Percentiles rank a stretch among this genome's conserved stretches.
phyloP scores from a whole-genome alignment of 2,888 invertebrate genomes.

The Nomada fabriciana region DNA sequence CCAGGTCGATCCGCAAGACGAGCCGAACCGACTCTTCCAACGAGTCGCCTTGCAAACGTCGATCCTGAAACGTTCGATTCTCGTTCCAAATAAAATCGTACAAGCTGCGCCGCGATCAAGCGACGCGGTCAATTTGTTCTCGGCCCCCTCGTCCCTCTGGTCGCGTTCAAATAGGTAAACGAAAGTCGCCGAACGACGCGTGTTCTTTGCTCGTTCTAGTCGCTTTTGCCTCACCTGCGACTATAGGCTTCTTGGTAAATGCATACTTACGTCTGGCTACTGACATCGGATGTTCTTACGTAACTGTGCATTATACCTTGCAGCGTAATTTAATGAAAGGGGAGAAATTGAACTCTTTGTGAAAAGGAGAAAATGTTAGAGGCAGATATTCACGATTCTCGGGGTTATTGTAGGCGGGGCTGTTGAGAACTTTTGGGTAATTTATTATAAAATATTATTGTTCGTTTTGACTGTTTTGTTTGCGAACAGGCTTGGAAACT shows the following conservation, averaged over 20 bases:
- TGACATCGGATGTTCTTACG: background rate
- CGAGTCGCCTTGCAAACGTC: background rate
- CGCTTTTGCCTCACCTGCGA: conserved; percentile 1
- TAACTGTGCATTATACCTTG: background rate
- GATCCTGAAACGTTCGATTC: conserved; percentile 53
- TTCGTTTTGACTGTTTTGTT: too few relatives aligned
- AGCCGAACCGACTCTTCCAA: background rate
- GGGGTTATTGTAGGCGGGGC: too few relatives aligned
- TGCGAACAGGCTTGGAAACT: too few relatives aligned
- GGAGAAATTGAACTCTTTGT: background rate
- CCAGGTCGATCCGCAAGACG: conserved; percentile 13
- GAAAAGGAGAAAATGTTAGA: background rate
- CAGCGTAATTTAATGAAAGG: background rate
- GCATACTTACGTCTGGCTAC: background rate
- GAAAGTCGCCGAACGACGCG: conserved; percentile 11
- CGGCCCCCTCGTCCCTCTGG: background rate
- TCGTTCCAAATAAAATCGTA: conserved; percentile 47
- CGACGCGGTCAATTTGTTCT: conserved; percentile 52
- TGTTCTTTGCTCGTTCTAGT: conserved; percentile 6
- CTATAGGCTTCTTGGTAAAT: background rate
- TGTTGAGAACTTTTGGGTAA: too few relatives aligned
- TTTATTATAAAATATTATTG: too few relatives aligned
- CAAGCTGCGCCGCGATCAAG: conserved; percentile 27
- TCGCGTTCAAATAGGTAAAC: background rate
- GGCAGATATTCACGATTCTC: too few relatives aligned